Evolutionary conservation across 1,140 invertebrate species (phyloP), one percentile per base, ranked within the genome.

Genomic region (Brachionus koreanus): DNA sequence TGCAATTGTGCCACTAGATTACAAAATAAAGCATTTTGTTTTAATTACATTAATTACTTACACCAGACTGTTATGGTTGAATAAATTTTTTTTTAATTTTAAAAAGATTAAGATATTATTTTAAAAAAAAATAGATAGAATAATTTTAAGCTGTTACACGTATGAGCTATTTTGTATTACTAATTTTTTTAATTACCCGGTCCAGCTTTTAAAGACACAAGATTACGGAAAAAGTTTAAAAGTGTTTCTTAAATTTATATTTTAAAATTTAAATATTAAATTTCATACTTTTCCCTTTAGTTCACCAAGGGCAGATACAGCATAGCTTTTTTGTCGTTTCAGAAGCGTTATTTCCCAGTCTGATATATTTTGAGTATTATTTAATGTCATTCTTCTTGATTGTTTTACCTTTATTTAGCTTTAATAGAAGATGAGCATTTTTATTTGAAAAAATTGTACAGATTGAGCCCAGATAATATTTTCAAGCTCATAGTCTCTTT

Each of bases 1-100:
- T 46, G 19, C 16, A 7, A 46, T 12, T 33, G 33, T 43, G 42
- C 12, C 19, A 35, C 33, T 52, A 37, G 29, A 29, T 57, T 61
- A 67, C 13, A 25, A 79, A 46, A 52, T 75, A 43, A 63, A 67
- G 16, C 84, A 81, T 19, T 83, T 84, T 9, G 84, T 83, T 23
- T n/a, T 81, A 84, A 5, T 84, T 83, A 12, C 82, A 72, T 42
- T 29, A 65, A 43, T 83, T 69, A 46, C 69, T 74, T 74, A 74
- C 69, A 74, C 69, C 69, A 74, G 39, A 29, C 69, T 74, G 29
- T 29, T 74, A 46, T 74, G 5, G 19, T 42, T 46, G 23, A 43
- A 46, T 25, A 74, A 23, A 69, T 42, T 16, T 69, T 69, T 69
- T 19, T 72, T 39, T 39, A 72, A 39, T 42, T 46, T 46, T 46